phyloP scores from a whole-genome alignment of 1,140 invertebrate genomes.

The Diorhabda elongata region DNA sequence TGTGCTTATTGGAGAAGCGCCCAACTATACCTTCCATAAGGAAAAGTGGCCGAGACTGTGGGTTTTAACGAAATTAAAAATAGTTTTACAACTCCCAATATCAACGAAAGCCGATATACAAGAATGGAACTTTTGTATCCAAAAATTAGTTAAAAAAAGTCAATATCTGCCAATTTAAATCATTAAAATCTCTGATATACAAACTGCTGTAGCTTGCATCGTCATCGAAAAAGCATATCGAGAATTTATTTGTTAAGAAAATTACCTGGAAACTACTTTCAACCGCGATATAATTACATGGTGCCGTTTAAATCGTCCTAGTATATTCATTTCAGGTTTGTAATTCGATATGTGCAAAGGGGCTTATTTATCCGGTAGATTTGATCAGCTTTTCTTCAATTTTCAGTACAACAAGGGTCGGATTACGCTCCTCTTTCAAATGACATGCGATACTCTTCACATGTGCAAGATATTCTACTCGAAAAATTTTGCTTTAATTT shows the following conservation, averaged over 20 bases:
- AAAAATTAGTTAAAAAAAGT: too few relatives aligned
- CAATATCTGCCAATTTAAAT: too few relatives aligned
- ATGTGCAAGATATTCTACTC: slow-evolving; percentile 8
- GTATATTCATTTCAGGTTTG: slow-evolving; percentile 38
- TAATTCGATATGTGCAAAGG: slow-evolving; percentile 37
- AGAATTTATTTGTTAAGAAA: slow-evolving; percentile 27
- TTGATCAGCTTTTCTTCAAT: slow-evolving; percentile 45
- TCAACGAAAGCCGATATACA: too few relatives aligned
- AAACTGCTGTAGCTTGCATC: too few relatives aligned
- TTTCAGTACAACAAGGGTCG: slow-evolving; percentile 30
- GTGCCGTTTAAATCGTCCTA: slow-evolving; percentile 34
- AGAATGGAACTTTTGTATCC: too few relatives aligned
- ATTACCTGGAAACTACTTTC: slow-evolving; percentile 31
- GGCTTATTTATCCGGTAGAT: slow-evolving; percentile 44
- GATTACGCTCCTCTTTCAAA: slow-evolving; percentile 29
- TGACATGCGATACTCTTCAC: slow-evolving; percentile 27
- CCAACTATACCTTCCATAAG: too few relatives aligned
- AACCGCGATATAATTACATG: slow-evolving; percentile 37
- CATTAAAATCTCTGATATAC: too few relatives aligned
- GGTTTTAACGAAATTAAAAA: too few relatives aligned
- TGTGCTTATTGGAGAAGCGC: too few relatives aligned
- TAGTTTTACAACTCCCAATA: too few relatives aligned
- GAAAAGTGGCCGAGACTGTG: too few relatives aligned
- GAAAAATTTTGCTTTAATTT: slow-evolving; percentile 6
- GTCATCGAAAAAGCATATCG: background rate